Conservation (phyloP, 2,113 vertebrate genomes). For the Nycticebus coucang region DNA sequence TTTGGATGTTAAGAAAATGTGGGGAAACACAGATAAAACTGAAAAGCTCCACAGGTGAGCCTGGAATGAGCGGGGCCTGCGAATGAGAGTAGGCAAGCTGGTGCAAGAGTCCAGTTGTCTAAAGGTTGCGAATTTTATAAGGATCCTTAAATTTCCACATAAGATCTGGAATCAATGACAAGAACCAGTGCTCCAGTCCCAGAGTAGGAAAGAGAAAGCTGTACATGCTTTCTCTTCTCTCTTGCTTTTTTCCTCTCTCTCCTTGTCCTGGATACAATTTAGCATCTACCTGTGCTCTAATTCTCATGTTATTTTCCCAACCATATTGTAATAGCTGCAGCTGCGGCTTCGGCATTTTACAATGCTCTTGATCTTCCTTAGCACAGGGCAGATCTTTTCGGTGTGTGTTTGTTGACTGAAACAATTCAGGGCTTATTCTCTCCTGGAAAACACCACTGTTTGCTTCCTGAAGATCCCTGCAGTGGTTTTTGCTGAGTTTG, state of each 20-base stretch:
- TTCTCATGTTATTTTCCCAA: neutral
- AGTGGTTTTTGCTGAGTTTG: neutral
- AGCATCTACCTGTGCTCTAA: neutral
- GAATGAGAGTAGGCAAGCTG: neutral
- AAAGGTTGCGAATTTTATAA: neutral
- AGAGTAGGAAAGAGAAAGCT: neutral
- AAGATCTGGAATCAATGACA: neutral
- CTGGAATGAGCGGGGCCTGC: neutral
- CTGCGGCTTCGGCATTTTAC: neutral
- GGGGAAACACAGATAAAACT: neutral
- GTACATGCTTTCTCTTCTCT: neutral
- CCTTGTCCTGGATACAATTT: neutral
- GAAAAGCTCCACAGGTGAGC: neutral
- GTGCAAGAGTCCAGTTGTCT: neutral
- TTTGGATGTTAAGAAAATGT: neutral
- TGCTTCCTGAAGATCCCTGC: neutral
- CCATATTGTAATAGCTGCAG: neutral
- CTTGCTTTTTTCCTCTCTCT: neutral
- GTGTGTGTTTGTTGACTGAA: neutral
- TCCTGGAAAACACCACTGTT: too few species aligned
- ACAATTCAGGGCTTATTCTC: neutral
- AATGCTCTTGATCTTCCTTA: neutral
- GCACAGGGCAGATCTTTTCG: neutral
- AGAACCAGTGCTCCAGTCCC: neutral
- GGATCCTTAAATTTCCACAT: neutral